Evolutionary conservation across 1,140 invertebrate genomes (phyloP).

Genomic region (Anagrus nilaparvatae): DNA sequence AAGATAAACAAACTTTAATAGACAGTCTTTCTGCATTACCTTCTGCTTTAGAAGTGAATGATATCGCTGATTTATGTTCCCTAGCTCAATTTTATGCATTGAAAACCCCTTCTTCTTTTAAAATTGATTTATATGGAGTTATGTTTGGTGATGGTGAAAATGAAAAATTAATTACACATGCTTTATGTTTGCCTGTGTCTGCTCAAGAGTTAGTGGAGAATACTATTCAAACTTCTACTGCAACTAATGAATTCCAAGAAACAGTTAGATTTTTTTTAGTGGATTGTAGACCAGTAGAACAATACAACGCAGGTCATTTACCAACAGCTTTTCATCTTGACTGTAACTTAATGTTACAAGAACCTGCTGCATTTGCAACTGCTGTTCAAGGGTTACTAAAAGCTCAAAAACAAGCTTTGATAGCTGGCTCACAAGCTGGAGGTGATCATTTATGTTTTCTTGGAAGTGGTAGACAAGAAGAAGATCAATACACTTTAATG

Average conservation of each 20-base stretch:
- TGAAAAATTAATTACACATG: slow-evolving; percentile 60
- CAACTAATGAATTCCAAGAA: slow-evolving; percentile 44
- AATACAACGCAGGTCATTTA: slow-evolving; percentile 94
- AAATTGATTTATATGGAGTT: slow-evolving; percentile 57
- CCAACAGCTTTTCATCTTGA: slow-evolving; percentile 96
- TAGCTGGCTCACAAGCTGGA: slow-evolving; percentile 77
- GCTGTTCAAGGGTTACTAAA: slow-evolving; percentile 88
- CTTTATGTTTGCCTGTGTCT: slow-evolving; percentile 88
- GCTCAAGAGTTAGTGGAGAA: slow-evolving; percentile 77
- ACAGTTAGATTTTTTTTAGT: slow-evolving; percentile 88
- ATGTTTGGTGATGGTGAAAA: slow-evolving; percentile 48
- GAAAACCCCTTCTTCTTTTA: slow-evolving; percentile 87
- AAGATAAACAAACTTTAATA: slow-evolving; percentile 63
- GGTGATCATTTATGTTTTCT: slow-evolving; percentile 96
- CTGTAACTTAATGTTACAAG: slow-evolving; percentile 93
- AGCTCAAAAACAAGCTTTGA: slow-evolving; percentile 81
- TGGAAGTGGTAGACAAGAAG: slow-evolving; percentile 88
- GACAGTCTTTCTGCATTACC: slow-evolving; percentile 70
- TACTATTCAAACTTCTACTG: slow-evolving; percentile 48
- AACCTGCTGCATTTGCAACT: slow-evolving; percentile 86
- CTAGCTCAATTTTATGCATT: slow-evolving; percentile 87
- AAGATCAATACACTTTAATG: slow-evolving; percentile 97
- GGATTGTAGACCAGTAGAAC: slow-evolving; percentile 91
- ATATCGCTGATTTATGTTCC: slow-evolving; percentile 95
- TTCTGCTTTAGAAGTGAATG: slow-evolving; percentile 76